Conservation (phyloP, 2,888 invertebrate species). For the Oscheius sp. region DNA sequence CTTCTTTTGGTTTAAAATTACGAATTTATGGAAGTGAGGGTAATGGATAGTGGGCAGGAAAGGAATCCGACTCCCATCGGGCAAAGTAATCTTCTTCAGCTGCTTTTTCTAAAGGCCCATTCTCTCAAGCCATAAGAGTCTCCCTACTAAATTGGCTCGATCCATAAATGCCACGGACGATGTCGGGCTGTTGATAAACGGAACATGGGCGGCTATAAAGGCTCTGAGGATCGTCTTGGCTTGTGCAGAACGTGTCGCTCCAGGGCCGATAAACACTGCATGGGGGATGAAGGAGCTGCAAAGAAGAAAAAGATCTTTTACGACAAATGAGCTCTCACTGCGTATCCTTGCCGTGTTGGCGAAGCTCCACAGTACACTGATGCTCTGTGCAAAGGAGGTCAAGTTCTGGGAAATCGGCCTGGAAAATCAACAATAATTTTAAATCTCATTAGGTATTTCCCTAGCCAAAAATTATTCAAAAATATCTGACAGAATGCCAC, state of each 20-base stretch:
- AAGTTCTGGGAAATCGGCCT: conserved; percentile 52
- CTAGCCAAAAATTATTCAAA: too few species aligned
- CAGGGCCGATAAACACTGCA: conserved; percentile 48
- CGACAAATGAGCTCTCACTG: conserved; percentile 18
- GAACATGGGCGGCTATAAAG: conserved; percentile 50
- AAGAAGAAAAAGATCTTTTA: not conserved
- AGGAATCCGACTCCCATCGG: conserved; percentile 51
- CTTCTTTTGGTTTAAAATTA: too few species aligned
- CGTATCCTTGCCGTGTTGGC: conserved; percentile 41
- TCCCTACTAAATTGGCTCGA: conserved; percentile 42
- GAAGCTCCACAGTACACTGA: conserved; percentile 44
- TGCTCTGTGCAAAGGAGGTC: conserved; percentile 57
- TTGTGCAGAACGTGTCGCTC: conserved; percentile 43
- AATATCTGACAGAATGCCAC: too few species aligned
- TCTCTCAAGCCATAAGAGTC: too few species aligned
- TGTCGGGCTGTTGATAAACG: conserved; percentile 49
- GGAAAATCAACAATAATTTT: not conserved
- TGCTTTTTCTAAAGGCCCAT: conserved; percentile 46
- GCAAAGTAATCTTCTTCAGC: conserved; percentile 43
- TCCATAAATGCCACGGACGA: conserved; percentile 51
- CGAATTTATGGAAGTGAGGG: conserved; percentile 57
- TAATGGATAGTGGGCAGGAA: conserved; percentile 58
- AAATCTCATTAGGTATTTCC: not conserved
- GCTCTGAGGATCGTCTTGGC: conserved; percentile 45
- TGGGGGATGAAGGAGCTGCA: conserved; percentile 38